Percentiles rank a stretch among this genome's conserved stretches.
These are phyloP conservation scores for Polydrusus tereticollis DNA, from an alignment of 2,888 invertebrate genomes.

Conservation along the genomic window DNA sequence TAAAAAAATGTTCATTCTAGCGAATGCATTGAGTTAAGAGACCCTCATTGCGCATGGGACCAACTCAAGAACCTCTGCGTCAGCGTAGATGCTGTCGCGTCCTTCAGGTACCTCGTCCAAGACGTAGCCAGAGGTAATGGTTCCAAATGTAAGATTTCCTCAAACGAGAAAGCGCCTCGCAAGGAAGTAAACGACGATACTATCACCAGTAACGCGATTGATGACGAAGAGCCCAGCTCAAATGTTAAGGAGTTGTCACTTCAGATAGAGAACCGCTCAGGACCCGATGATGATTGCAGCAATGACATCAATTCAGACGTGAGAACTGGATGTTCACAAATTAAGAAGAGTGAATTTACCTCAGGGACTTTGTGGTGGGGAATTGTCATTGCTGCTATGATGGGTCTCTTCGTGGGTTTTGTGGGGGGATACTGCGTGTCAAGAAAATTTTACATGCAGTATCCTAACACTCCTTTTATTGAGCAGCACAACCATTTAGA, in stretches of 20 bases:
- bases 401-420: conserved; percentile 86
- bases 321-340: conserved; percentile 62
- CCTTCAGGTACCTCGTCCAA: conserved; percentile 72
- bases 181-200: conserved; percentile 62
- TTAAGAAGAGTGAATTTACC: conserved; percentile 78
- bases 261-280: conserved; percentile 59
- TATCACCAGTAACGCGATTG: conserved; percentile 52
- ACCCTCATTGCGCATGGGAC: conserved; percentile 99
- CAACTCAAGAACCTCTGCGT: conserved; percentile 72
- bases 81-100: conserved; percentile 67
- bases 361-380: conserved; percentile 86
- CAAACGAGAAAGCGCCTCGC: conserved; percentile 44
- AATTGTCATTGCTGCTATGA: conserved; percentile 80
- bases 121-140: conserved; percentile 80
- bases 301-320: conserved; percentile 58
- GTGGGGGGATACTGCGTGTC: conserved; percentile 88
- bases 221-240: conserved; percentile 48
- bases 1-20: conserved; percentile 69
- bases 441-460: conserved; percentile 78
- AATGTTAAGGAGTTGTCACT: conserved; percentile 51
- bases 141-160: conserved; percentile 66
- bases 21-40: conserved; percentile 91
- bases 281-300: conserved; percentile 61
- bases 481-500: conserved; percentile 85
- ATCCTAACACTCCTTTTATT: conserved; percentile 80